Evolutionary conservation across 2,113 vertebrate species (phyloP), one percentile per base, ranked within the genome.

Genomic region (Nipponia nippon): DNA sequence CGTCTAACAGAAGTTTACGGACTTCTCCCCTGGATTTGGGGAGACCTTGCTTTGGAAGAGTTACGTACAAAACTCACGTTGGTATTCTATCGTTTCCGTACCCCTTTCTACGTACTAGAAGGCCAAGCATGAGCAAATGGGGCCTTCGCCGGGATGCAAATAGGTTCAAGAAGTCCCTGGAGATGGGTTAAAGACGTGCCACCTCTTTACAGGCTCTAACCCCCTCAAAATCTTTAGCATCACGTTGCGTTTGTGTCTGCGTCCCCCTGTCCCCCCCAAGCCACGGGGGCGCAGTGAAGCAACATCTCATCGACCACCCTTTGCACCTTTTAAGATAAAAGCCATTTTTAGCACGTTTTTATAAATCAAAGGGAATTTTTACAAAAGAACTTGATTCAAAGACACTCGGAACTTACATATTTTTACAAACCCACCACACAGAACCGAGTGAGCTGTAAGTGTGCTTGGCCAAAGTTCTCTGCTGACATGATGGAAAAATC

Each of bases 171-270:
- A 36, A 55, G n/a, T 5, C 22, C n/a, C n/a, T 63, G 71, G 36
- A 77, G 63, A 5, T 8, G 56, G n/a, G 17, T 17, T 30, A 11
- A 27, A 19, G 70, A 23, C 0, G 3, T 14, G 17, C 11, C 44
- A 38, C 56, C n/a, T 53, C 71, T 61, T 18, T 7, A 18, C 3
- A 6, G 30, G 19, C 23, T 42, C 69, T 65, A 69, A 76, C 4
- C 11, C n/a, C 40, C 27, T 4, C 42, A 7, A 16, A 40, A 17
- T 19, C 10, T 83, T 25, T 5, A 27, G 11, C 5, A 18, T 15
- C 25, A 5, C 0, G 1, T 8, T 11, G 13, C 16, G 10, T 49
- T 65, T 53, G 13, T 20, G 3, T 9, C 69, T 9, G 30, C 12
- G 32, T 13, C 18, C 23, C 42, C 38, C 12, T 9, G 25, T 9